Evolutionary conservation across 2,888 invertebrate genomes (phyloP).

Genomic region (Luffia ferchaultella): DNA sequence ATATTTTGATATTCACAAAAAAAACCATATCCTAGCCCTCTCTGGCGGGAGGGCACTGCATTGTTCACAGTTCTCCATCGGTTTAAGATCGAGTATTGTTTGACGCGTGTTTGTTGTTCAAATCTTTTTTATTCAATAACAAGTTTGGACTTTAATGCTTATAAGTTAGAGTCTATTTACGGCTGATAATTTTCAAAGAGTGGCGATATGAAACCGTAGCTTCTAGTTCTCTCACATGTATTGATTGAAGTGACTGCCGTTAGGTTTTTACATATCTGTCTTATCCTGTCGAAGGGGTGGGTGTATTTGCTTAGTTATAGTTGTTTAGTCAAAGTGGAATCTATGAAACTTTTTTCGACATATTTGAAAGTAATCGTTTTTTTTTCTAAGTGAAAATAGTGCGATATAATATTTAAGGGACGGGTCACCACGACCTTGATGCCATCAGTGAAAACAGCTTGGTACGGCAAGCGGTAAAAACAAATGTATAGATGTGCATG

Average conservation of each 20-base stretch:
- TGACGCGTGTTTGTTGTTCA: constrained; percentile 27
- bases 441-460: too few relatives aligned
- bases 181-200: background rate
- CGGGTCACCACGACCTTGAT: too few relatives aligned
- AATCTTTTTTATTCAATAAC: background rate
- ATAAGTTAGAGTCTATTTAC: background rate
- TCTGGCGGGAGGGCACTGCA: constrained; percentile 13
- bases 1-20: constrained; percentile 63
- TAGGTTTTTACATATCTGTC: constrained; percentile 64
- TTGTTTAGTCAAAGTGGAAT: too few relatives aligned
- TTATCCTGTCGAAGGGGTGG: constrained; percentile 37
- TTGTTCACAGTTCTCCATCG: constrained; percentile 24
- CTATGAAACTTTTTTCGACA: too few relatives aligned
- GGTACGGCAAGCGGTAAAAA: too few relatives aligned
- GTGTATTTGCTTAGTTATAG: constrained; percentile 11
- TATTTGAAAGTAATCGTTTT: too few relatives aligned
- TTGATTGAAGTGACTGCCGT: constrained; percentile 64
- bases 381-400: too few relatives aligned
- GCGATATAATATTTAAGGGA: too few relatives aligned
- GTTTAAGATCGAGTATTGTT: constrained; percentile 37
- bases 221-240: constrained; percentile 36
- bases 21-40: constrained; percentile 57
- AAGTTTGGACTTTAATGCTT: background rate
- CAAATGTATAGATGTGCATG: too few relatives aligned
- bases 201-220: background rate